A percentile compares a stretch with the other conserved stretches of the same genome.
Evolutionary conservation across 2,113 vertebrate species (phyloP).

Genomic region (Callipepla squamata): DNA sequence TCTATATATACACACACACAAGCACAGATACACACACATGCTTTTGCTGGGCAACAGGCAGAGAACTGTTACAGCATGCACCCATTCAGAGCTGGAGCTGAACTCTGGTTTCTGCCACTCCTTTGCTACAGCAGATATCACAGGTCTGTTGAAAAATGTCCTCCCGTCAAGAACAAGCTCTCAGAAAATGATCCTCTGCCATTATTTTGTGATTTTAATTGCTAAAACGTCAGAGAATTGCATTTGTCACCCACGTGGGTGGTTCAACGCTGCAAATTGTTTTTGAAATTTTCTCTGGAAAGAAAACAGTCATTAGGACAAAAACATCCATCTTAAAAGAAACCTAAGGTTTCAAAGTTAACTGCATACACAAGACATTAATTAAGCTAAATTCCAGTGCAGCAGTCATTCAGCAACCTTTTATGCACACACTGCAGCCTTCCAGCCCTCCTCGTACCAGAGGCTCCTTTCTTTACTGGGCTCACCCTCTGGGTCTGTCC

Average conservation of each 20-base stretch:
- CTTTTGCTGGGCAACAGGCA: neutral
- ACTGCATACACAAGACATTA: neutral
- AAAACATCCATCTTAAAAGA: constrained; percentile 1
- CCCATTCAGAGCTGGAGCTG: neutral
- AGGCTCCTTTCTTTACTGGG: neutral
- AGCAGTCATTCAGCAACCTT: neutral
- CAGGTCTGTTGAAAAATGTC: neutral
- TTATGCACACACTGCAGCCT: neutral
- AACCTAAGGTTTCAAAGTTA: neutral
- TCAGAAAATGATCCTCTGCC: neutral
- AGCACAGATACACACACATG: neutral
- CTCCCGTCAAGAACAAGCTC: neutral
- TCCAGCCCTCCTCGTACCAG: neutral
- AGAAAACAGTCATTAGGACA: neutral
- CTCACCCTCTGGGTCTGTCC: neutral
- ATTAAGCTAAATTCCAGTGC: neutral
- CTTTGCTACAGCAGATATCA: neutral
- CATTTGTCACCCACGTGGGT: neutral
- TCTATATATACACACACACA: neutral
- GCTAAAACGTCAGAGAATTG: neutral
- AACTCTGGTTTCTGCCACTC: neutral
- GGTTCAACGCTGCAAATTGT: neutral
- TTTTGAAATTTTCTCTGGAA: neutral
- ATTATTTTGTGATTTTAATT: constrained; percentile 26
- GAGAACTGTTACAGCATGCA: neutral